phyloP scores from a whole-genome alignment of 2,113 vertebrate genomes.

The Elachura formosa region DNA sequence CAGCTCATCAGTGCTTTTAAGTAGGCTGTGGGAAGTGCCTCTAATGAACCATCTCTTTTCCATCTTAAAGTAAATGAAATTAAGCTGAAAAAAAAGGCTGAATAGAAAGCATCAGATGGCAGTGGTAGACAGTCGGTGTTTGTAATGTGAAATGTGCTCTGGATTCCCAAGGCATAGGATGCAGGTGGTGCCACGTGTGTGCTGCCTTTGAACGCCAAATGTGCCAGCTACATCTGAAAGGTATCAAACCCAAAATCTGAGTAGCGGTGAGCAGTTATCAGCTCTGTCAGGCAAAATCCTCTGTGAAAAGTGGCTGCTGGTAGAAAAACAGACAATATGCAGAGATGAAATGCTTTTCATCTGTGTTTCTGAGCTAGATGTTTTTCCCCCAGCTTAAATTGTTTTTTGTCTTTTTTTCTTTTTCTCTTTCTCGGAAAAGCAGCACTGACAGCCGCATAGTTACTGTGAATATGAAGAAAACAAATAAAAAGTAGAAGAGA shows the following conservation, averaged over 20 bases:
- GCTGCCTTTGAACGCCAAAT: neutral
- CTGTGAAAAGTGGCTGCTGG: neutral
- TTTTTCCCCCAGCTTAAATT: neutral
- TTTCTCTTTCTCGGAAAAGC: neutral
- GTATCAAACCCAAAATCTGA: constrained; percentile 1
- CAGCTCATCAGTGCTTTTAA: neutral
- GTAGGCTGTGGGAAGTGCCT: neutral
- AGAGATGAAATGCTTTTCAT: constrained; percentile 16
- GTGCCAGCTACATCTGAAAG: neutral
- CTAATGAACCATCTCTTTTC: neutral
- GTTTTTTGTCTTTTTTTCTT: neutral
- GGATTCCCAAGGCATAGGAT: neutral
- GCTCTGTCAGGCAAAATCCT: constrained; percentile 2
- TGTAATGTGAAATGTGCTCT: neutral
- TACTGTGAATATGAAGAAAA: neutral
- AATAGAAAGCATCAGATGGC: neutral
- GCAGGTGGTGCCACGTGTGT: neutral
- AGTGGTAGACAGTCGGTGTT: neutral
- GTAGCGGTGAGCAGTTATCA: neutral
- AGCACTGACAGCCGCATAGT: neutral
- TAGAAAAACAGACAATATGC: neutral
- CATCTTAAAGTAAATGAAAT: neutral
- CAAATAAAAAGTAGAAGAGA: neutral
- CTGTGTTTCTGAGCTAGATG: neutral
- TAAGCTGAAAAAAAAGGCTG: neutral